These are phyloP conservation scores for Semaprochilodus insignis DNA, from an alignment of 2,797 vertebrate species.

Conservation along the genomic window DNA sequence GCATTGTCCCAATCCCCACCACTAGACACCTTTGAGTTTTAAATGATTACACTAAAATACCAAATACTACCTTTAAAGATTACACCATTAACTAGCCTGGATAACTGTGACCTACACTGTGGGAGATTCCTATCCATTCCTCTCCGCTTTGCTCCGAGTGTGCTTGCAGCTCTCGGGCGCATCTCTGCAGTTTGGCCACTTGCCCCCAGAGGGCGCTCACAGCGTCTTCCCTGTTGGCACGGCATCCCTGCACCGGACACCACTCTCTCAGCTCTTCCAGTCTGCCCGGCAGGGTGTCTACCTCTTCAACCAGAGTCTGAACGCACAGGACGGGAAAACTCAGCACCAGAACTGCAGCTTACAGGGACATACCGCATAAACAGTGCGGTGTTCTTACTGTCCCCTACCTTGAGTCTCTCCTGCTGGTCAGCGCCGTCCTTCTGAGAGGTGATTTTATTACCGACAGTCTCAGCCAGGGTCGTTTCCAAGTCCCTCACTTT, in stretches of 20 bases:
- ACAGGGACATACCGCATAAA: not conserved
- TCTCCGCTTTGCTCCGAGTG: slow-evolving; percentile 76
- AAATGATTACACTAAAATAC: too few species aligned
- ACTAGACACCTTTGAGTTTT: too few species aligned
- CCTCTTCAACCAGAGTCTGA: slow-evolving; percentile 71
- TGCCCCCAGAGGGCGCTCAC: slow-evolving; percentile 75
- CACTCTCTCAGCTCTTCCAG: slow-evolving; percentile 72
- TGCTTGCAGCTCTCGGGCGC: slow-evolving; percentile 71
- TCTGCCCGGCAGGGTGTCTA: slow-evolving; percentile 52
- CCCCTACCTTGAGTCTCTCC: slow-evolving; percentile 79
- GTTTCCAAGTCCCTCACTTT: slow-evolving; percentile 72
- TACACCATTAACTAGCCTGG: not conserved
- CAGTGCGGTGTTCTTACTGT: not conserved
- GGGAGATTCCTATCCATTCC: slow-evolving; percentile 85
- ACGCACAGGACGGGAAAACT: not conserved
- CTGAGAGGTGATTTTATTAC: slow-evolving; percentile 78
- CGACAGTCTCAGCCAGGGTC: slow-evolving; percentile 70
- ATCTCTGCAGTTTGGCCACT: slow-evolving; percentile 74
- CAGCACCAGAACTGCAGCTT: not conserved
- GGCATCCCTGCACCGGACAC: slow-evolving; percentile 74
- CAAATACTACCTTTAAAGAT: too few species aligned
- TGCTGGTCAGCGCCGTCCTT: slow-evolving; percentile 80
- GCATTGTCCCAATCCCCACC: too few species aligned
- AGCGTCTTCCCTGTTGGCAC: slow-evolving; percentile 62
- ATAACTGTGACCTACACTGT: slow-evolving; percentile 53